Base-by-base conservation (phyloP, 2,113 vertebrate species). In the Phrynocephalus versicolor region DNA sequence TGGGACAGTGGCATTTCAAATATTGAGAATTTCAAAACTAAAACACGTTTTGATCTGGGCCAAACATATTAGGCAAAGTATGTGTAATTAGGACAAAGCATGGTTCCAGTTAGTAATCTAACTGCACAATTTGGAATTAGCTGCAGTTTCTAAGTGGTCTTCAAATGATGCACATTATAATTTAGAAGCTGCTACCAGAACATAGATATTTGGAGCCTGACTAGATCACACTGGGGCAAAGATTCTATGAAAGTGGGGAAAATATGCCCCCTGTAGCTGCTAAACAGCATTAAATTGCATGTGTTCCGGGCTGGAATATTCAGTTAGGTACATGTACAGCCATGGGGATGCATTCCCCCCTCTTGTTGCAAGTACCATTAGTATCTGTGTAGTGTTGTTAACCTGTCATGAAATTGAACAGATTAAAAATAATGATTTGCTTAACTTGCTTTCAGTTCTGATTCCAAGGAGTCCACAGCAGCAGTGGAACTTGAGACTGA, bases 401-500 rank as follows among this genome's bases (percentile, higher is more conserved):
- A n/a, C 27, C 4, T 41, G 16, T 10, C 15, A 51, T 64, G 77
- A 80, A 73, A 73, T 5, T 14, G 2, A 16, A 1, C n/a, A 3
- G 21, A 18, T 33, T 12, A 72, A 65, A 80, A 64, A 23, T 35
- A 3, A 35, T 80, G 74, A 81, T 85, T 14, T 18, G n/a, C 30
- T 1, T 74, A 2, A 70, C 88, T 70, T 83, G 25, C 30, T 82
- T 84, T 19, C 65, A 99, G 98, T 94, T 99, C 98, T 37, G 98
- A 98, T 93, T 99, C 98, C 51, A 98, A 95, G 94, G 98, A 98
- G 58, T 97, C 97, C 9, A 30, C 88, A 0, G 89, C 70, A 3
- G 41, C 94, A 0, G 90, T 92, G 81, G 97, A 98, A 77, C 92
- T 99, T n/a, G 99, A 99, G 93, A 99, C 97, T 0, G 98, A 99